Evolutionary conservation across 2,113 vertebrate species (phyloP), one percentile per base, ranked within the genome.

Genomic region (Myrmophylax atrothorax): DNA sequence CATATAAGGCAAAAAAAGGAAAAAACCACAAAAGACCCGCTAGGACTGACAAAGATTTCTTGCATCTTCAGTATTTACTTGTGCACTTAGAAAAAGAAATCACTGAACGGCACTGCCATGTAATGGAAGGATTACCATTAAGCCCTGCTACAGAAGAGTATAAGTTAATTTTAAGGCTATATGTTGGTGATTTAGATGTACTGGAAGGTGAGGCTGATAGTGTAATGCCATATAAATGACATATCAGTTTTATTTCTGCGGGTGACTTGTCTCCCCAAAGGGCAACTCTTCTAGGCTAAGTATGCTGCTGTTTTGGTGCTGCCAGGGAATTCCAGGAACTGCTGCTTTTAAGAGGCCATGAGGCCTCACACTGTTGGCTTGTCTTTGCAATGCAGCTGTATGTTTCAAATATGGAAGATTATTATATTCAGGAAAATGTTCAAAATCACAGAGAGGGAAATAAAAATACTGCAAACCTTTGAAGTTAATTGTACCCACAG

Each of bases 321-420:
- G 94, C 94, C 95, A 96, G 85, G 46, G 67, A 94, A 70, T 96
- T 97, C 91, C 96, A 90, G 94, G 96, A 96, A 96, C 75, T 74
- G 55, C 74, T 85, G 84, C 91, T 96, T 97, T 96, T 88, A 95
- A 83, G 66, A 89, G 75, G 76, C 47, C 91, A 91, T 0, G 0
- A 19, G 63, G 81, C 63, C 70, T 75, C 38, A 22, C 0, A 0
- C 17, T 83, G 31, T 85, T 96, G 91, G 91, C 94, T 97, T 77
- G 89, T 62, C 81, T 93, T 74, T 1, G 4, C 1, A 6, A 31
- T 82, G 62, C 58, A 85, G 78, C 66, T 88, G 79, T 62, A 24
- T 14, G 23, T 22, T 77, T 89, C 49, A 91, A 66, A 64, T 69
- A 19, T 5, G 66, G 87, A 35, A 58, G 15, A 59, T 63, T 73